Conservation (phyloP, 2,888 invertebrate genomes). For the Drosophila paracracens region DNA sequence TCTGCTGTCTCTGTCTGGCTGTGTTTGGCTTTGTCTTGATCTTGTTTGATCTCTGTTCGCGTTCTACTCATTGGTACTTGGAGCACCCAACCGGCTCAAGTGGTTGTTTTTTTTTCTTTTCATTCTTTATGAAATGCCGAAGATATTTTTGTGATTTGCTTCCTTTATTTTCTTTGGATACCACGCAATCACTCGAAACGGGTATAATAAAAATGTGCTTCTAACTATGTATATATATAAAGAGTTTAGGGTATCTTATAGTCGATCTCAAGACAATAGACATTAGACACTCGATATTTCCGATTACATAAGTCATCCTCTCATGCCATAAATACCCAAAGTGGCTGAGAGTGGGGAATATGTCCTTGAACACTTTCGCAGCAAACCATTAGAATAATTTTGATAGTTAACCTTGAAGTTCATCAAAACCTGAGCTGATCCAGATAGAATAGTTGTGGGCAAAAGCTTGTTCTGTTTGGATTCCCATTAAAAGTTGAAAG, state of each 20-base stretch:
- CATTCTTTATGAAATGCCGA: background rate
- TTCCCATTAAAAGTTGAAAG: background rate
- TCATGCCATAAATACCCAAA: background rate
- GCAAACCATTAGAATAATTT: background rate
- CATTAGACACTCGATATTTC: background rate
- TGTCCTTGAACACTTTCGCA: background rate
- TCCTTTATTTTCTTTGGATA: background rate
- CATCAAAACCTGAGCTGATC: background rate
- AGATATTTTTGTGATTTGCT: background rate
- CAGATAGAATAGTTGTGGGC: background rate
- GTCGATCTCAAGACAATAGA: background rate
- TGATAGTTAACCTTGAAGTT: background rate
- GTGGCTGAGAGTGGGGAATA: background rate
- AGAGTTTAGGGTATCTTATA: background rate
- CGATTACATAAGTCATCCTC: background rate
- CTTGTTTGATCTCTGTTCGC: background rate
- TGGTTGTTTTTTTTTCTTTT: background rate
- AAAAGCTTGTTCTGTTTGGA: background rate
- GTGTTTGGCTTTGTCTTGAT: background rate
- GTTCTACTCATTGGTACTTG: conserved; percentile 1
- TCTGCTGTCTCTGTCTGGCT: background rate
- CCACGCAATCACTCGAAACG: background rate
- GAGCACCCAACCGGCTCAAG: background rate
- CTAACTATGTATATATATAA: background rate
- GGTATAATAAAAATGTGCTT: background rate